Evolutionary conservation across 2,888 invertebrate species (phyloP).

Genomic region (Trichopria drosophilae): DNA sequence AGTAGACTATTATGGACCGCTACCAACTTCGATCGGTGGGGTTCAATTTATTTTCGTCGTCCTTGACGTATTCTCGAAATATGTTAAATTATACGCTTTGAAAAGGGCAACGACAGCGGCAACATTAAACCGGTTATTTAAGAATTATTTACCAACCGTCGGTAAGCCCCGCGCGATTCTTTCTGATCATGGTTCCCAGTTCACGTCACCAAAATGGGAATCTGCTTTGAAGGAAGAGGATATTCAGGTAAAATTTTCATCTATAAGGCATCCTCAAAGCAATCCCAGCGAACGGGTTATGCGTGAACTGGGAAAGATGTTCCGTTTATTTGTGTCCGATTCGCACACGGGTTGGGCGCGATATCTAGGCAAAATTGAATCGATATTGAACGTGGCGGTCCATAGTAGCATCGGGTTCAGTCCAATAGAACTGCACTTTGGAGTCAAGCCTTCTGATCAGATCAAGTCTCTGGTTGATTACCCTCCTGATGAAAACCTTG

Average conservation of each 20-base stretch:
- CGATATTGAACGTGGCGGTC: too few species aligned
- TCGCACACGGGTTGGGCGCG: too few species aligned
- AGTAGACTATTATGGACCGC: conserved; percentile 1
- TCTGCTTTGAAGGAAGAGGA: neutral
- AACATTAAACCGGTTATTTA: neutral
- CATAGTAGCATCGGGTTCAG: too few species aligned
- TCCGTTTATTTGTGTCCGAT: too few species aligned
- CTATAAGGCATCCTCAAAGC: conserved; percentile 5
- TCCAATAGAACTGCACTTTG: too few species aligned
- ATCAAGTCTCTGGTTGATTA: too few species aligned
- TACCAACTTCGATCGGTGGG: neutral
- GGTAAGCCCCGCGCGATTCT: conserved; percentile 1
- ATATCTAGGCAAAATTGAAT: too few species aligned
- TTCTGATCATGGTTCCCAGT: conserved; percentile 13
- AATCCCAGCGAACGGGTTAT: too few species aligned
- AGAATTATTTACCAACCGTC: conserved; percentile 2
- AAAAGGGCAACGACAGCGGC: neutral
- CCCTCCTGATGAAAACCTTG: too few species aligned
- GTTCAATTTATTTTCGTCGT: conserved; percentile 1
- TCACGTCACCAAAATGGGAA: conserved; percentile 1
- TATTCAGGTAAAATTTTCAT: neutral
- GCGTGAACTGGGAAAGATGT: too few species aligned
- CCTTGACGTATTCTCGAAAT: neutral
- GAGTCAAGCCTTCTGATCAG: too few species aligned
- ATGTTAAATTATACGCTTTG: neutral